Percentiles rank a stretch among this genome's conserved stretches.
phyloP scores from a whole-genome alignment of 2,888 invertebrate species.

The Thalpophila matura region DNA sequence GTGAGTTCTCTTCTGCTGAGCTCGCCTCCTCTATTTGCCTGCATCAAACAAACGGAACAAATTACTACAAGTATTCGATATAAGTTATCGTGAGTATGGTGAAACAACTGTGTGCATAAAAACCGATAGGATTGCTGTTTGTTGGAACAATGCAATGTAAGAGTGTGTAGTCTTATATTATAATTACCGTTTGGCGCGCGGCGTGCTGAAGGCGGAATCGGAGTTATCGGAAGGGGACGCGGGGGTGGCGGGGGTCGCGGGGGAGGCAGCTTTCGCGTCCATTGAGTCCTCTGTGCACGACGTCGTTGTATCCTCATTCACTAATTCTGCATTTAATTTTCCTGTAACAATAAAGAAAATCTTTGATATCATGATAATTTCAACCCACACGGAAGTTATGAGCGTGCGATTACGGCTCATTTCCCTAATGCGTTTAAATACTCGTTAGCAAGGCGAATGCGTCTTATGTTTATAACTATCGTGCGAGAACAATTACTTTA shows the following conservation, averaged over 20 bases:
- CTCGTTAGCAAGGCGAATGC: slow-evolving; percentile 12
- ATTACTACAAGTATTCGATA: slow-evolving; percentile 26
- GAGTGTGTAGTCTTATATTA: slow-evolving; percentile 12
- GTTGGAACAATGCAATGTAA: slow-evolving; percentile 40
- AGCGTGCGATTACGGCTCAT: slow-evolving; percentile 9
- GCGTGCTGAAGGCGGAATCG: slow-evolving; percentile 88
- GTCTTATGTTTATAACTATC: not conserved
- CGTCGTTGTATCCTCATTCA: slow-evolving; percentile 93
- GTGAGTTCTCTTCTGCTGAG: slow-evolving; percentile 90
- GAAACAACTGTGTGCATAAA: slow-evolving; percentile 52
- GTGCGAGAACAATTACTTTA: slow-evolving; percentile 5
- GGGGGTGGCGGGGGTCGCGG: slow-evolving; percentile 81
- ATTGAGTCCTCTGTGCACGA: slow-evolving; percentile 94
- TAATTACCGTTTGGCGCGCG: slow-evolving; percentile 87
- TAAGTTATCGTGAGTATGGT: slow-evolving; percentile 30
- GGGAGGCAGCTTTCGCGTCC: slow-evolving; percentile 91
- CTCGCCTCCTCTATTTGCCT: slow-evolving; percentile 89
- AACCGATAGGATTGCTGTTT: slow-evolving; percentile 30
- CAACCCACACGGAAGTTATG: slow-evolving; percentile 15
- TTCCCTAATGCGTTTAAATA: slow-evolving; percentile 31
- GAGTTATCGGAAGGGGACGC: slow-evolving; percentile 88
- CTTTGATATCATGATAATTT: slow-evolving; percentile 6
- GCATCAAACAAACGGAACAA: slow-evolving; percentile 55
- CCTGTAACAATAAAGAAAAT: slow-evolving; percentile 72
- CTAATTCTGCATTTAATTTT: slow-evolving; percentile 89